These are phyloP conservation scores for Ischnura elegans DNA, from an alignment of 2,888 invertebrate species.

Conservation along the genomic window DNA sequence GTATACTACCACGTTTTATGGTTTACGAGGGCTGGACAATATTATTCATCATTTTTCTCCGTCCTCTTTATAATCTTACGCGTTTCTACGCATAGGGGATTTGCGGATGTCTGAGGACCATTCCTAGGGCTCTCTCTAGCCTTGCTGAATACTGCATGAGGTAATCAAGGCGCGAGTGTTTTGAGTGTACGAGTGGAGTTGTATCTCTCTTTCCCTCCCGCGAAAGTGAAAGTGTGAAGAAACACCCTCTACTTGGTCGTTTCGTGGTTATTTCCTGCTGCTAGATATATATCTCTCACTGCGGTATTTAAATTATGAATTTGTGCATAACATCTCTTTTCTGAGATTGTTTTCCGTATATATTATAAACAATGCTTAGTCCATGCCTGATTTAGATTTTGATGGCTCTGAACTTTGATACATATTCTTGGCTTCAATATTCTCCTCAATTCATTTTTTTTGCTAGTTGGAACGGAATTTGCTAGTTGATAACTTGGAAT, in stretches of 20 bases:
- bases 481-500: no score
- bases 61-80: neutral
- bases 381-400: no score
- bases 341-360: no score
- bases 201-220: neutral
- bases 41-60: no score
- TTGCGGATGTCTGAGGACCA: neutral
- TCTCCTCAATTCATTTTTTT: no score
- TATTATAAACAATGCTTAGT: no score
- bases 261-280: neutral
- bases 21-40: no score
- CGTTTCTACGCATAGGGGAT: neutral
- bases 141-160: neutral
- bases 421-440: no score
- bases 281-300: neutral
- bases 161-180: neutral
- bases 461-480: no score
- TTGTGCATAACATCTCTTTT: neutral
- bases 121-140: neutral
- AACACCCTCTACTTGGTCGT: neutral
- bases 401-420: no score
- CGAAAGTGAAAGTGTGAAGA: constrained; percentile 1
- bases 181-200: no score
- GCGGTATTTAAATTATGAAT: neutral
- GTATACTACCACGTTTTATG: no score